Evolutionary conservation across 2,113 vertebrate genomes (phyloP).

Genomic region (Dermatemys mawii): DNA sequence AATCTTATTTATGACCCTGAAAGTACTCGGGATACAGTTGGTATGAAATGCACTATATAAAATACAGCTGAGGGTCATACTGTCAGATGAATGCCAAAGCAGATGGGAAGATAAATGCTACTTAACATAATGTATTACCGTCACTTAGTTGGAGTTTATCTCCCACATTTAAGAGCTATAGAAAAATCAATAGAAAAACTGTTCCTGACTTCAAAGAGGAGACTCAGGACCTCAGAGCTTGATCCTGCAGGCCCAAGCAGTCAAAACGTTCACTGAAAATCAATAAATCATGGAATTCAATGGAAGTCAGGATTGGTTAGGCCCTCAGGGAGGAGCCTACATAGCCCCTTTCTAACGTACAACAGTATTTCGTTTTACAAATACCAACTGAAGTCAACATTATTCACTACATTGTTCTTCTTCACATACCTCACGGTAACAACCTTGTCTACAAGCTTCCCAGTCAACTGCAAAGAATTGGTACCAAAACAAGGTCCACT

Average conservation of each 20-base stretch:
- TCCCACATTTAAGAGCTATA: neutral
- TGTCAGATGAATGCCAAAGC: neutral
- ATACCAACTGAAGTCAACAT: neutral
- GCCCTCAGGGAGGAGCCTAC: neutral
- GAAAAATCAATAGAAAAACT: neutral
- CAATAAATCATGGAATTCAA: neutral
- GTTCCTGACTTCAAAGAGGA: neutral
- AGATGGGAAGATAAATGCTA: neutral
- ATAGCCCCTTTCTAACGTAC: neutral
- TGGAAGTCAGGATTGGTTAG: neutral
- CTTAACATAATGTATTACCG: neutral
- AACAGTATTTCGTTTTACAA: neutral
- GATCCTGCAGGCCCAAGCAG: neutral
- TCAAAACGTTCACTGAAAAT: neutral
- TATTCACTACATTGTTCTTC: neutral
- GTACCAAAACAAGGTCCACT: slow-evolving; percentile 82
- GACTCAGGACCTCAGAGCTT: neutral
- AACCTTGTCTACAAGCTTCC: slow-evolving; percentile 87
- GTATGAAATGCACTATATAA: neutral
- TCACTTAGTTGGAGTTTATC: neutral
- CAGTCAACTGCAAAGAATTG: slow-evolving; percentile 85
- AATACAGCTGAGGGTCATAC: neutral
- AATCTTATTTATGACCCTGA: neutral
- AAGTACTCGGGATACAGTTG: neutral
- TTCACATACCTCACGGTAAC: slow-evolving; percentile 86